Conservation (phyloP, 2,888 invertebrate species). For the Hybos culiciformis region DNA sequence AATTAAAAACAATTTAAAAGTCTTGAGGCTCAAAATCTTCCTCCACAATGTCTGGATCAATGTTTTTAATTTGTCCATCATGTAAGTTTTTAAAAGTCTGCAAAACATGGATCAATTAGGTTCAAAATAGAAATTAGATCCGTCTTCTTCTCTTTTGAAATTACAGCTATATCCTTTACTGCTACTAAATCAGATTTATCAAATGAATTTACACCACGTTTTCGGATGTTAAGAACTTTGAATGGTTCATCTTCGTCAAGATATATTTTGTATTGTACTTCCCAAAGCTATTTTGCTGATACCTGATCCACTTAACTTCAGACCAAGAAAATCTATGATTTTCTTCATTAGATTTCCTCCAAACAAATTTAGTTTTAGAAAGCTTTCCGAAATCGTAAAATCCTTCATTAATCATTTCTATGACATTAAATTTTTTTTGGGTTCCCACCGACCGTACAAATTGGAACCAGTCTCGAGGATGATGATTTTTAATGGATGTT, state of each 20-base stretch:
- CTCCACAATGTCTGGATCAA: too few species aligned
- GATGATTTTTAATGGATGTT: not conserved
- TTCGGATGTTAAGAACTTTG: not conserved
- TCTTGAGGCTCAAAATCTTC: too few species aligned
- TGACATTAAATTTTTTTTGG: constrained; percentile 2
- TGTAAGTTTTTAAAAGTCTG: not conserved
- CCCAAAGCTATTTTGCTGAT: not conserved
- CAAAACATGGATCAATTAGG: not conserved
- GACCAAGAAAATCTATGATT: constrained; percentile 1
- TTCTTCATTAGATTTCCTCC: not conserved
- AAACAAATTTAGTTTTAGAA: not conserved
- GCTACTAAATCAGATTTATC: too few species aligned
- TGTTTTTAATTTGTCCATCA: too few species aligned
- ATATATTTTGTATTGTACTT: not conserved
- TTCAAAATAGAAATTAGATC: not conserved
- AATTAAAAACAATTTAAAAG: too few species aligned
- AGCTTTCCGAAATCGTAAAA: not conserved
- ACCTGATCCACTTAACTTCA: not conserved
- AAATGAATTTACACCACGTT: not conserved
- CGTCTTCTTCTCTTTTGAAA: not conserved
- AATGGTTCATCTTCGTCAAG: not conserved
- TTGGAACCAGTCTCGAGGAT: constrained; percentile 9
- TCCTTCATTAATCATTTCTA: not conserved
- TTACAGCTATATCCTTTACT: not conserved
- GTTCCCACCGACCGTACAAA: constrained; percentile 5